Conservation (phyloP, 23 tunicate species). For the Ciona savignyi region DNA sequence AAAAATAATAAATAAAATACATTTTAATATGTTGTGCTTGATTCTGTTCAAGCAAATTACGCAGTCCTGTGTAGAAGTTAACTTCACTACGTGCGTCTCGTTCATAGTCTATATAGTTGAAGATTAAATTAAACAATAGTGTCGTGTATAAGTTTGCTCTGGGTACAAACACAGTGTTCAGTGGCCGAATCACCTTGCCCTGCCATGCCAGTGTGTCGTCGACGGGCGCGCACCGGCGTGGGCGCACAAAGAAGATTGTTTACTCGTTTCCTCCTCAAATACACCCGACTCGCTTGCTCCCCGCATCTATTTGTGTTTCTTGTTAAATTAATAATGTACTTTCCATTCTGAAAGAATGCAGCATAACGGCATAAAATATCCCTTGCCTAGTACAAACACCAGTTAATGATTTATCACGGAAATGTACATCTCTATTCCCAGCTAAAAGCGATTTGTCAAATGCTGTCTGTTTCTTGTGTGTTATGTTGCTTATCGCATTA, state of each 20-base stretch:
- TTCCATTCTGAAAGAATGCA: slow-evolving; percentile 43
- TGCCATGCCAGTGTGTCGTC: no score
- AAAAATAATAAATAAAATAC: no score
- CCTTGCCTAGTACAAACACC: background rate
- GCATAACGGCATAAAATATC: slow-evolving; percentile 11
- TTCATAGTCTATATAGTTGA: background rate
- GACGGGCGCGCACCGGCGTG: background rate
- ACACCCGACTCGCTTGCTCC: slow-evolving; percentile 4
- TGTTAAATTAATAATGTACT: slow-evolving; percentile 52
- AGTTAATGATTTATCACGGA: background rate
- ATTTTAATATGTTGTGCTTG: no score
- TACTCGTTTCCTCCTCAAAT: slow-evolving; percentile 42
- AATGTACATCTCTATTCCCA: background rate
- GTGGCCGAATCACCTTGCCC: no score
- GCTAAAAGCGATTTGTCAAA: background rate
- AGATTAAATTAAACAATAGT: background rate
- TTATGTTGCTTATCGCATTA: background rate
- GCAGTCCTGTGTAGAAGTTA: no score
- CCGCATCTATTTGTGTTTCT: slow-evolving; percentile 32
- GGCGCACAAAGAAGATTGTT: background rate
- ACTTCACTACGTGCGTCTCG: background rate
- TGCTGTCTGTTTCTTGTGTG: background rate
- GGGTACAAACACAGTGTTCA: background rate
- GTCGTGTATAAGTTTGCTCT: background rate
- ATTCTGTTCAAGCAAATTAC: no score